A percentile compares a stretch with the other conserved stretches of the same genome.
Conservation (phyloP, 2,113 vertebrate species). For the Ctenodactylus gundi region DNA sequence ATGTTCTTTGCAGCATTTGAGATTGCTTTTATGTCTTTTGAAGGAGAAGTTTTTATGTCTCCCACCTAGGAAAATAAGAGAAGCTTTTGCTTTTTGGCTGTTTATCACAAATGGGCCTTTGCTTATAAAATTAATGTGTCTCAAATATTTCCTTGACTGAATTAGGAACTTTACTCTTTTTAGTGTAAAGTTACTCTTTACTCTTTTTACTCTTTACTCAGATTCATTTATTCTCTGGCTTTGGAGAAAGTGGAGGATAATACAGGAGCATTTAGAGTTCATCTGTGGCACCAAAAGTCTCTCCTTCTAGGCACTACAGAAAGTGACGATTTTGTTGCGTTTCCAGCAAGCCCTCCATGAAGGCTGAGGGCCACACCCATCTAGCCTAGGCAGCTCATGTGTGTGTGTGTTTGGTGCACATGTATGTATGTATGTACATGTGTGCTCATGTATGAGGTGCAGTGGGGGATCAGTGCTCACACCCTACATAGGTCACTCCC, state of each 20-base stretch:
- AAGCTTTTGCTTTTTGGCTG: constrained; percentile 26
- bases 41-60: background rate
- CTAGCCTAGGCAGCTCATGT: background rate
- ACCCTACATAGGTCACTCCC: background rate
- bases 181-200: no score
- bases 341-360: background rate
- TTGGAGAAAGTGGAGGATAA: constrained; percentile 62
- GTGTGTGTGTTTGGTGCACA: no score
- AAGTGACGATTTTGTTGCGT: background rate
- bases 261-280: constrained; percentile 8
- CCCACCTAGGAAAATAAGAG: background rate
- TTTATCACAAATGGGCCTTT: constrained; percentile 50
- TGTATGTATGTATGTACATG: background rate
- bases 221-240: constrained; percentile 21
- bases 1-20: background rate
- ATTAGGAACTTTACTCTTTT: constrained; percentile 77
- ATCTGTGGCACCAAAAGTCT: constrained; percentile 57
- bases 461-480: background rate
- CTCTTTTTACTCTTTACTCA: constrained; percentile 55
- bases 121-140: constrained; percentile 61
- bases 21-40: background rate
- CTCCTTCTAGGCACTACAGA: background rate
- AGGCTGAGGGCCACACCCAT: background rate
- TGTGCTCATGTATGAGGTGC: background rate
- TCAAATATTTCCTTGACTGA: constrained; percentile 67